Evolutionary conservation across 1,140 invertebrate genomes (phyloP).

Genomic region (Portunus trituberculatus): DNA sequence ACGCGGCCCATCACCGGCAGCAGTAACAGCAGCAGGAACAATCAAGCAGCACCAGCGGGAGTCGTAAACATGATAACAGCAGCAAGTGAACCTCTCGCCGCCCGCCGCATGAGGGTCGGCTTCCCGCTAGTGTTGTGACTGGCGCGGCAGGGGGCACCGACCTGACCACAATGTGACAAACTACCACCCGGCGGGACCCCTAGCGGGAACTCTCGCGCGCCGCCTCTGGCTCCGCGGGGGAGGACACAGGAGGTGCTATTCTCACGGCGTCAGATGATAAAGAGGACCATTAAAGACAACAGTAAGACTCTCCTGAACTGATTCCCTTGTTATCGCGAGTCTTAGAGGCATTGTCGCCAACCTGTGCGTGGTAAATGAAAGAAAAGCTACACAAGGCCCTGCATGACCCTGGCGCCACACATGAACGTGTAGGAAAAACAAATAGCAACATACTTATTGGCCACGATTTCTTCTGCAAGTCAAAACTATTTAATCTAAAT

Average conservation of each 20-base stretch:
- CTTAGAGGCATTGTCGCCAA: neutral
- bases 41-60: neutral
- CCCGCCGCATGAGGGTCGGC: neutral
- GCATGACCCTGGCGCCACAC: neutral
- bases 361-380: neutral
- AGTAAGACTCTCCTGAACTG: neutral
- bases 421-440: neutral
- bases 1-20: neutral
- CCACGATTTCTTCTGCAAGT: too few relatives aligned
- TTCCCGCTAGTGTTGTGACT: neutral
- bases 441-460: too few relatives aligned
- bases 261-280: neutral
- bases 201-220: neutral
- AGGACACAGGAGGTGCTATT: neutral
- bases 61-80: slow-evolving; percentile 12
- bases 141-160: neutral
- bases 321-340: neutral
- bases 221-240: neutral
- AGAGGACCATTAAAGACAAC: neutral
- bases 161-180: slow-evolving; percentile 12
- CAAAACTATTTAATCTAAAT: neutral
- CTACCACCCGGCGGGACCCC: slow-evolving; percentile 5
- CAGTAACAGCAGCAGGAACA: neutral
- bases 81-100: slow-evolving; percentile 5
- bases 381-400: neutral